A percentile compares a stretch with the other conserved stretches of the same genome.
Conservation (phyloP, 2,113 vertebrate species). For the Pseudorhombus dupliciocellatus region DNA sequence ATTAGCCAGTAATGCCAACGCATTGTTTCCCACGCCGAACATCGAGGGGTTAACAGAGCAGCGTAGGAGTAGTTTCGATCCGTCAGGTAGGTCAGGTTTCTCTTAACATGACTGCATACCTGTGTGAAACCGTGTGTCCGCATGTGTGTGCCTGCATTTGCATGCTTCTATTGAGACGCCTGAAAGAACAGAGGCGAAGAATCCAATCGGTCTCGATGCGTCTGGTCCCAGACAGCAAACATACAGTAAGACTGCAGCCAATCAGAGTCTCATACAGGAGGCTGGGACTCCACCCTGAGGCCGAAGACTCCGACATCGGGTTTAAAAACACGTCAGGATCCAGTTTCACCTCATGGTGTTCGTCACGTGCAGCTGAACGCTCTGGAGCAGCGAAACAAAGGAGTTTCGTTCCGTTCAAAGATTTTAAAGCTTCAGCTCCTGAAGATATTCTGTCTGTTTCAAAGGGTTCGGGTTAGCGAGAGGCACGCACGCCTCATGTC, state of each 20-base stretch:
- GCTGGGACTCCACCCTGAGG: neutral
- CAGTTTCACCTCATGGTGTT: neutral
- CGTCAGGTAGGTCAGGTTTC: constrained; percentile 87
- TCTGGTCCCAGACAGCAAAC: constrained; percentile 59
- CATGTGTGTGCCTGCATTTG: constrained; percentile 53
- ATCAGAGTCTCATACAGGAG: constrained; percentile 18
- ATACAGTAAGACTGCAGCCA: constrained; percentile 24
- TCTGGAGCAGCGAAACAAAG: too few relatives aligned
- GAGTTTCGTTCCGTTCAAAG: too few relatives aligned
- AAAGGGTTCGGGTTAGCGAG: too few relatives aligned
- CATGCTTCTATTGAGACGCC: constrained; percentile 53
- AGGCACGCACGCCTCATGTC: too few relatives aligned
- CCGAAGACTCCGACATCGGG: too few relatives aligned
- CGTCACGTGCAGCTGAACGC: neutral
- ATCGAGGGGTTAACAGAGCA: constrained; percentile 76
- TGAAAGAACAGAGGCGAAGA: constrained; percentile 46
- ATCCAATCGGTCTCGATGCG: constrained; percentile 70
- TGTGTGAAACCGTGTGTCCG: constrained; percentile 37
- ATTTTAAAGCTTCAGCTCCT: too few relatives aligned
- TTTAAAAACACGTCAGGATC: neutral
- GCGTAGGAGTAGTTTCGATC: constrained; percentile 88
- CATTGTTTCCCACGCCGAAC: constrained; percentile 81
- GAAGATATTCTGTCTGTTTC: too few relatives aligned
- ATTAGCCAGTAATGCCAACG: constrained; percentile 65
- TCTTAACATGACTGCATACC: constrained; percentile 82